A percentile compares a stretch with the other conserved stretches of the same genome.
phyloP scores from a whole-genome alignment of 2,797 vertebrate genomes.

The Sebastes trivittatus region DNA sequence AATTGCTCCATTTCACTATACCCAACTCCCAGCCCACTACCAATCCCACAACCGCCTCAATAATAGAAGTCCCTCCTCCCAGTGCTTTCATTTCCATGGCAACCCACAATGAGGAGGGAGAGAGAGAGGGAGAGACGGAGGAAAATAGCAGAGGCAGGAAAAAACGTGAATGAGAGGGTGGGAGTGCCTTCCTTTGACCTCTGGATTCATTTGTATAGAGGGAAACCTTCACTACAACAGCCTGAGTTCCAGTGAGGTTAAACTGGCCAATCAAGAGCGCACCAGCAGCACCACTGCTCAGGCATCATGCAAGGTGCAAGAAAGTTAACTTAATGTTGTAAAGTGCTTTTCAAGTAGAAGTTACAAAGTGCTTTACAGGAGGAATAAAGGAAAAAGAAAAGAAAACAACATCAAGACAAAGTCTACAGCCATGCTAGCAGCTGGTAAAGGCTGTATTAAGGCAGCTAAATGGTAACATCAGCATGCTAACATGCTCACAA shows the following conservation, averaged over 20 bases:
- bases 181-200: constrained; percentile 66
- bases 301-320: neutral
- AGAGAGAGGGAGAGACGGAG: constrained; percentile 9
- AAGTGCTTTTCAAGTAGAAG: neutral
- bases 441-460: too few relatives aligned
- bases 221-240: constrained; percentile 35
- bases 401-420: neutral
- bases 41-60: constrained; percentile 65
- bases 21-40: constrained; percentile 54
- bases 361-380: neutral
- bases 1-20: constrained; percentile 73
- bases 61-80: constrained; percentile 62
- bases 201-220: constrained; percentile 48
- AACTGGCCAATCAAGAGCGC: constrained; percentile 42
- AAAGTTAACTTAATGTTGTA: neutral
- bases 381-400: neutral
- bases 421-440: neutral
- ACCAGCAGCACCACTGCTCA: neutral
- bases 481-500: neutral
- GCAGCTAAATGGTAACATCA: neutral
- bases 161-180: constrained; percentile 67
- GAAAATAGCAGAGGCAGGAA: constrained; percentile 36
- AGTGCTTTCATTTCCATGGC: constrained; percentile 83
- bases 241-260: constrained; percentile 43
- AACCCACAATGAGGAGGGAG: constrained; percentile 70